Evolutionary conservation across 2,797 vertebrate species (phyloP), one percentile per base, ranked within the genome.

Genomic region (Heteromormyrus szaboi): DNA sequence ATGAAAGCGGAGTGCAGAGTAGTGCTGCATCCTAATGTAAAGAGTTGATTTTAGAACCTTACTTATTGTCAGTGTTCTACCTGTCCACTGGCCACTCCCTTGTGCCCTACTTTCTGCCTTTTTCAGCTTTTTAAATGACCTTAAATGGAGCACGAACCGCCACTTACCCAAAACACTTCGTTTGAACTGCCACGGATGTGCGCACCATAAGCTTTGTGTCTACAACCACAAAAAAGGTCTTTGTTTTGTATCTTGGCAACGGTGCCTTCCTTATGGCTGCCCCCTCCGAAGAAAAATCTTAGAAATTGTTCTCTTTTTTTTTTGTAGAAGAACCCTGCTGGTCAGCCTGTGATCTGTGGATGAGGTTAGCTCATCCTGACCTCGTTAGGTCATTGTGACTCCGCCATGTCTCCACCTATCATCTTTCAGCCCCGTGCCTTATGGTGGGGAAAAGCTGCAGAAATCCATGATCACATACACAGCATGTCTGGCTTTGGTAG

Each of bases 301-400:
- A 17, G 6, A 2, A 50, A 14, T 25, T 25, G 25, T 48, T 46
- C 46, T 51, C 11, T 25, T 48, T 85, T 85, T 85, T 41, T 50
- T 3, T 19, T 48, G 46, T 5, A 51, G 25, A 50, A 79, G n/a
- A 85, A 14, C 48, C 22, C 14, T 19, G 62, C 25, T 68, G 25
- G 62, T 14, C 25, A 59, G 50, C 5, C 50, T 86, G 50, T 86
- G 51, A 59, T 37, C 29, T 17, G 9, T 19, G 53, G 50, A 29
- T 88, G 59, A 72, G 44, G 87, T 88, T 8, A 76, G 44, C 4
- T 14, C 44, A 50, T 59, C 11, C 86, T 72, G 86, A 87, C 86
- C 62, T 68, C 51, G 41, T 17, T 72, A 46, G 56, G 86, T 46
- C 86, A 68, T 6, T 44, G 44, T 59, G 56, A 46, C 19, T 59